These are phyloP conservation scores for Trichonephila clavata DNA, from an alignment of 1,140 invertebrate genomes.

Conservation along the genomic window DNA sequence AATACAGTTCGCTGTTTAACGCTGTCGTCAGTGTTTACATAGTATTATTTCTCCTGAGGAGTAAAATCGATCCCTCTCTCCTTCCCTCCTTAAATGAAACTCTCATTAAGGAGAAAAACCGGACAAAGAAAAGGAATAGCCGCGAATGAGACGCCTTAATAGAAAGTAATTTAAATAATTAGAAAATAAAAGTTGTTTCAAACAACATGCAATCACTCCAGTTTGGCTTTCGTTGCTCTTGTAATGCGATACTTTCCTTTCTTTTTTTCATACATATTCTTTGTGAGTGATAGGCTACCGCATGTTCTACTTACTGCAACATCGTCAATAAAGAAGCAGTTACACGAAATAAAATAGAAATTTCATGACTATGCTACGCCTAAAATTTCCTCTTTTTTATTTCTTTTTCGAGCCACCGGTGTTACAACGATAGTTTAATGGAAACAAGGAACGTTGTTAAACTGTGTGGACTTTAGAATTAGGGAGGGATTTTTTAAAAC, in stretches of 20 bases:
- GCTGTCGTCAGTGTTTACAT: not conserved
- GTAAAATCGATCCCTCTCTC: not conserved
- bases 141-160: slow-evolving; percentile 26
- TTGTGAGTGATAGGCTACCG: not conserved
- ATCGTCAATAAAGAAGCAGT: slow-evolving; percentile 8
- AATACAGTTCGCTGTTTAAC: slow-evolving; percentile 14
- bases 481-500: not conserved
- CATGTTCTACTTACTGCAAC: slow-evolving; percentile 14
- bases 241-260: not conserved
- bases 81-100: not conserved
- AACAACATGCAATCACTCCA: slow-evolving; percentile 6
- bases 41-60: not conserved
- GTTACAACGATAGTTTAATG: slow-evolving; percentile 30
- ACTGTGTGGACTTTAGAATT: not conserved
- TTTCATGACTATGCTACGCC: not conserved
- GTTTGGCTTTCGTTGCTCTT: slow-evolving; percentile 7
- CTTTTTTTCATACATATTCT: not conserved
- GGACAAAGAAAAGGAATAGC: slow-evolving; percentile 18
- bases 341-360: slow-evolving; percentile 20
- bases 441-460: slow-evolving; percentile 4
- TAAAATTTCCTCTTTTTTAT: not conserved
- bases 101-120: slow-evolving; percentile 26
- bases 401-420: not conserved
- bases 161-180: slow-evolving; percentile 39
- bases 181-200: slow-evolving; percentile 31